Conservation (phyloP, 2,888 invertebrate species). For the Cephus spinipes region DNA sequence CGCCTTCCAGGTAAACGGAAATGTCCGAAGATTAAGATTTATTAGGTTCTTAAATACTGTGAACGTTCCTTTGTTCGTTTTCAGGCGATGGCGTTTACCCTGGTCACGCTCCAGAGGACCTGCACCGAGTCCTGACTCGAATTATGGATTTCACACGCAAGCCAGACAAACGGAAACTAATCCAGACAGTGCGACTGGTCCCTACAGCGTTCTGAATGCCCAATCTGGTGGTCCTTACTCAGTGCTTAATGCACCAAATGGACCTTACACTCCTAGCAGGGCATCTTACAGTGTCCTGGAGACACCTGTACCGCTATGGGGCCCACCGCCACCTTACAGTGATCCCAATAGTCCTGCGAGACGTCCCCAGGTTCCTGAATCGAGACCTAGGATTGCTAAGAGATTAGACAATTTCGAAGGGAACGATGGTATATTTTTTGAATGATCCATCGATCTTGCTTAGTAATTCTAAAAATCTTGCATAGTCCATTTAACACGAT, state of each 20-base stretch:
- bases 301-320: conserved; percentile 74
- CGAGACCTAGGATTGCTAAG: conserved; percentile 66
- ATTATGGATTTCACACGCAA: conserved; percentile 74
- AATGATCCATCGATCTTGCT: background rate
- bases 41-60: background rate
- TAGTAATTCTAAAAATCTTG: background rate
- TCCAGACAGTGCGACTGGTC: conserved; percentile 58
- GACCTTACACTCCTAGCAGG: conserved; percentile 54
- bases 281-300: conserved; percentile 62
- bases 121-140: conserved; percentile 76
- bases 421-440: conserved; percentile 47
- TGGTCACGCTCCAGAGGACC: conserved; percentile 65
- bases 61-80: conserved; percentile 22
- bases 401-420: conserved; percentile 67
- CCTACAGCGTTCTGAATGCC: conserved; percentile 71
- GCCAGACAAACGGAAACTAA: conserved; percentile 49
- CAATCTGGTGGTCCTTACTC: conserved; percentile 55
- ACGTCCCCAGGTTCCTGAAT: conserved; percentile 65
- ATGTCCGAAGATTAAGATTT: conserved; percentile 14
- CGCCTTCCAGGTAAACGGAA: conserved; percentile 57
- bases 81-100: conserved; percentile 65
- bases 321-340: conserved; percentile 90
- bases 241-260: conserved; percentile 49
- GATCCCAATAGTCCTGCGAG: conserved; percentile 80
- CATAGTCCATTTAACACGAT: background rate